Evolutionary conservation across 1,140 invertebrate species (phyloP), one percentile per base, ranked within the genome.

Genomic region (Sarcophaga peregrina): DNA sequence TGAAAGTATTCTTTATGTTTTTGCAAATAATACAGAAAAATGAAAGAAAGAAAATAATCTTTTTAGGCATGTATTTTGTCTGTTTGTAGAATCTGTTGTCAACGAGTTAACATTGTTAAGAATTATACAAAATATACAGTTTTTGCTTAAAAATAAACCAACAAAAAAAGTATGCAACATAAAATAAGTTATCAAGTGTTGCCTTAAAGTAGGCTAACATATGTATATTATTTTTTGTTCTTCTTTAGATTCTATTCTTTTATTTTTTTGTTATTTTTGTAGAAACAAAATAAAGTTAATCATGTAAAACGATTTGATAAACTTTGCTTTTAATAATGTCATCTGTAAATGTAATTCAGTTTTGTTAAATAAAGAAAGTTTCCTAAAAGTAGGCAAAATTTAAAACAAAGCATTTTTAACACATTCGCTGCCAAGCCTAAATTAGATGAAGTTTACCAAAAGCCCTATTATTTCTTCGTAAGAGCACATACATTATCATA

Each of bases 81-180:
- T 68, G n/a, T n/a, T n/a, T n/a, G n/a, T n/a, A n/a, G n/a, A n/a
- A n/a, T n/a, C n/a, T n/a, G n/a, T n/a, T n/a, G 62, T 68, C 62
- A 68, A 68, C n/a, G 62, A 68, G 62, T 68, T 68, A 68, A 68
- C 17, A 68, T 20, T 68, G 62, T 68, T 68, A 68, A 58, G n/a
- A n/a, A 58, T 58, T 58, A 58, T 68, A n/a, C 17, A 20, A 68
- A 25, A 20, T 68, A 10, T 68, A 20, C n/a, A 52, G 20, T 68
- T 68, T 68, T 68, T 68, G 58, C 20, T 62, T n/a, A 3, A 20
- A 68, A 25, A 68, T 6, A n/a, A n/a, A n/a, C n/a, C n/a, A n/a
- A 37, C 25, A 1, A 37, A 37, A 37, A 37, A 58, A 58, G 54
- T 13, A 58, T 1, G 25, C 25, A 37, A 37, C 25, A 37, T 4